Conservation (phyloP, 2,888 invertebrate genomes). For the Folsomia candida region DNA sequence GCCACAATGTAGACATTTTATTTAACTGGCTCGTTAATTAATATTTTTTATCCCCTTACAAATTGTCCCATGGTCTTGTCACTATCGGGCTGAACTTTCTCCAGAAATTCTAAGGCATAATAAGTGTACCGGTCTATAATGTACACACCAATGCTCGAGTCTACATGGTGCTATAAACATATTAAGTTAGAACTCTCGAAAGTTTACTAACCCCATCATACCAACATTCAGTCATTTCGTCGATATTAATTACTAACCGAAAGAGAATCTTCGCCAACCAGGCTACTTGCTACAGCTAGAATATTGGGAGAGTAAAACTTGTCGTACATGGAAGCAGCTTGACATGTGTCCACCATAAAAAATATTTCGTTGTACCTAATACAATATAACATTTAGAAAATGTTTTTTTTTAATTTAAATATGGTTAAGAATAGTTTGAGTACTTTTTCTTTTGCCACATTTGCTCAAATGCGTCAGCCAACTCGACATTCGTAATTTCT, state of each 20-base stretch:
- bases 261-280: slow-evolving; percentile 96
- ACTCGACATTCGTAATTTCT: slow-evolving; percentile 95
- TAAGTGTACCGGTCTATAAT: slow-evolving; percentile 99
- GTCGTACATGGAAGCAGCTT: slow-evolving; percentile 97
- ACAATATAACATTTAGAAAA: too few relatives aligned
- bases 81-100: slow-evolving; percentile 83
- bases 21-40: too few relatives aligned
- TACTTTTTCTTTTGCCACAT: slow-evolving; percentile 98
- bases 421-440: neutral
- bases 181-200: neutral
- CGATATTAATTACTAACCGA: slow-evolving; percentile 66
- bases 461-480: slow-evolving; percentile 98
- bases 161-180: slow-evolving; percentile 86
- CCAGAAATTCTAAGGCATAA: slow-evolving; percentile 92
- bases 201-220: neutral
- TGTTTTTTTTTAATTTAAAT: neutral
- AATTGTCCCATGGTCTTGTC: slow-evolving; percentile 89
- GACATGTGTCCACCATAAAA: slow-evolving; percentile 98
- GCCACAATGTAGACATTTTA: neutral
- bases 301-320: slow-evolving; percentile 98
- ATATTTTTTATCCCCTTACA: slow-evolving; percentile 63
- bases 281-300: slow-evolving; percentile 92
- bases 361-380: slow-evolving; percentile 93
- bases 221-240: neutral
- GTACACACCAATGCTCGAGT: slow-evolving; percentile 97